These are phyloP conservation scores for Coenonympha arcania DNA, from an alignment of 2,888 invertebrate species.

Conservation along the genomic window DNA sequence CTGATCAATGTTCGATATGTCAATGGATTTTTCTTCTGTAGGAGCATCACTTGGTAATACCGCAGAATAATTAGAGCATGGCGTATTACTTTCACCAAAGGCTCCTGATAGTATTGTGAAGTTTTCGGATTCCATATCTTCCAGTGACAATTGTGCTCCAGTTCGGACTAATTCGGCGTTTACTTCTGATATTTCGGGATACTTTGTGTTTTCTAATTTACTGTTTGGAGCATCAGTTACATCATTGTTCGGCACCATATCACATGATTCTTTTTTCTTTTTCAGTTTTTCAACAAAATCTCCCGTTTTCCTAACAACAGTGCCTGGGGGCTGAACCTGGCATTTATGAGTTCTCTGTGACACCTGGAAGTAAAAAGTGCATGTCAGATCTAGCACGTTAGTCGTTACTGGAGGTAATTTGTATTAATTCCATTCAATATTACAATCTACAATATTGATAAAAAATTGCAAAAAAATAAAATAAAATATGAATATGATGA, in stretches of 20 bases:
- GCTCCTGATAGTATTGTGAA: conserved; percentile 54
- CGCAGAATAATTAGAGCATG: conserved; percentile 20
- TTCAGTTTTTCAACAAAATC: conserved; percentile 69
- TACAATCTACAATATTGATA: no score
- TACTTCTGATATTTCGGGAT: conserved; percentile 52
- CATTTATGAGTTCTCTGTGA: conserved; percentile 90
- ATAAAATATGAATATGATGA: no score
- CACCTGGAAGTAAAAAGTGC: conserved; percentile 64
- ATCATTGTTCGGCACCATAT: conserved; percentile 17
- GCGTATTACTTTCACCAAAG: conserved; percentile 33
- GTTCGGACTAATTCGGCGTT: conserved; percentile 62
- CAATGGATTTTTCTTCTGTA: conserved; percentile 31
- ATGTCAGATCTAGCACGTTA: not conserved
- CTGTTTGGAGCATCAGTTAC: conserved; percentile 10
- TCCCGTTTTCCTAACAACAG: conserved; percentile 65
- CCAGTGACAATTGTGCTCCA: conserved; percentile 63
- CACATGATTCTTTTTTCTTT: conserved; percentile 46
- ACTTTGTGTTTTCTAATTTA: conserved; percentile 30
- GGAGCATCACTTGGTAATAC: conserved; percentile 9
- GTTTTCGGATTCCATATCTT: conserved; percentile 66
- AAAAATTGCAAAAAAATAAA: no score
- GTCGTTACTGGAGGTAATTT: no score
- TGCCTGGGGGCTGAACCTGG: conserved; percentile 75
- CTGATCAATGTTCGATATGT: conserved; percentile 53
- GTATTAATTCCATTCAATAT: no score